Conservation (phyloP, 2,113 vertebrate species). For the Siniperca chuatsi region DNA sequence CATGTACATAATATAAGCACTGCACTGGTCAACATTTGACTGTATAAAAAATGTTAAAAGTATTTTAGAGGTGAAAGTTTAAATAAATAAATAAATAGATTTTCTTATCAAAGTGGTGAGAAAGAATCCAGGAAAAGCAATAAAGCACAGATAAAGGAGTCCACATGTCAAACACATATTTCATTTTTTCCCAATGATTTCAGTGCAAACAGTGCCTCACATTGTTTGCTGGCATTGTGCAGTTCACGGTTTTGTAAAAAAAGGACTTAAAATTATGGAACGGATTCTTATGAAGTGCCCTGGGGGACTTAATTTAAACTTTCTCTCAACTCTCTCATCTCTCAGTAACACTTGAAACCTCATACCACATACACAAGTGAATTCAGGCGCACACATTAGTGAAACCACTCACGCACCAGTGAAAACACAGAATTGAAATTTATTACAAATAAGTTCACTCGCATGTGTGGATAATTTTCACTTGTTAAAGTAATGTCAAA, state of each 20-base stretch:
- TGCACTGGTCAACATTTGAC: neutral
- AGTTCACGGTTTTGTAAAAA: conserved; percentile 6
- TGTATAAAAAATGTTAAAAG: neutral
- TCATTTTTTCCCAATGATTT: neutral
- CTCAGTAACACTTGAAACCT: neutral
- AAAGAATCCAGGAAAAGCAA: neutral
- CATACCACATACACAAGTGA: neutral
- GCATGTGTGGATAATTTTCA: neutral
- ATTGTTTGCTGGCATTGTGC: conserved; percentile 1
- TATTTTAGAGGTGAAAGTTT: neutral
- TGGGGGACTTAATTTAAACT: conserved; percentile 19
- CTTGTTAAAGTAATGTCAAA: neutral
- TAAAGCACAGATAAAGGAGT: neutral
- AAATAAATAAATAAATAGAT: neutral
- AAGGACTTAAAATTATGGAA: conserved; percentile 26
- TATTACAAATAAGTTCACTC: neutral
- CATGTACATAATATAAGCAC: neutral
- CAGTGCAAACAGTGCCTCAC: neutral
- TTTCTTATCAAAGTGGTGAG: neutral
- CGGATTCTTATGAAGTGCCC: neutral
- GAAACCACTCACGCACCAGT: neutral
- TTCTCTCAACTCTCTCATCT: conserved; percentile 38
- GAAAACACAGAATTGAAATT: neutral
- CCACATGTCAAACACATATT: neutral
- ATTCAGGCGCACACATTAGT: neutral